Base-by-base conservation (phyloP, 1,140 invertebrate species). In the Apis laboriosa region DNA sequence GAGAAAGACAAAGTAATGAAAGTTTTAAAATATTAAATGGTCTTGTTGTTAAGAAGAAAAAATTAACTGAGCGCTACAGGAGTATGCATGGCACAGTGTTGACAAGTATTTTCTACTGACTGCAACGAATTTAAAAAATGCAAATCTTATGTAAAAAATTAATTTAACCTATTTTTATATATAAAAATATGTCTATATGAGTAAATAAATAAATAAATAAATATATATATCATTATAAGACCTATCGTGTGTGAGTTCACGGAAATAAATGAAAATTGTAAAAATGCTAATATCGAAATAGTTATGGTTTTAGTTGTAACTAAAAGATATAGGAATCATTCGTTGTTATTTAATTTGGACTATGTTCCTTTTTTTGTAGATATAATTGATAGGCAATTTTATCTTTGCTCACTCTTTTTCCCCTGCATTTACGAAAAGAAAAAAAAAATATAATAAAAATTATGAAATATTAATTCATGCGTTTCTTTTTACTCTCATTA, bases 11-110 rank as follows among this genome's bases (percentile, higher is more conserved):
- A 15, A 58, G 15, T 21, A 63, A n/a, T 0, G 51, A 21, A 53
- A 66, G 58, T n/a, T 49, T 70, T 34, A 9, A 71, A 83, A 77
- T 28, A 12, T 71, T 13, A 3, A 11, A 34, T 17, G 43, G 51
- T 34, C 4, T 43, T 24, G n/a, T 60, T 2, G 21, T 9, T 12
- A 15, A 17, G 43, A 28, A 21, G 55, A 68, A 66, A 34, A n/a
- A 43, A 56, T 21, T 11, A 28, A 64, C 19, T 9, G 71, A 68
- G 49, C 71, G 56, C 53, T 63, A 28, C 8, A 70, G 53, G 66
- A 51, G 79, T 70, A 72, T 74, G 61, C 74, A 88, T 82, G 86
- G 79, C 83, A 85, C 83, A 88, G 75, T 74, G 61, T 82, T 83
- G 83, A 81, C 83, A 81, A 81, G 24, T 76, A 58, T 71, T 71